Evolutionary conservation across 2,888 invertebrate genomes (phyloP), one percentile per base, ranked within the genome.

Genomic region (Crioceris asparagi): DNA sequence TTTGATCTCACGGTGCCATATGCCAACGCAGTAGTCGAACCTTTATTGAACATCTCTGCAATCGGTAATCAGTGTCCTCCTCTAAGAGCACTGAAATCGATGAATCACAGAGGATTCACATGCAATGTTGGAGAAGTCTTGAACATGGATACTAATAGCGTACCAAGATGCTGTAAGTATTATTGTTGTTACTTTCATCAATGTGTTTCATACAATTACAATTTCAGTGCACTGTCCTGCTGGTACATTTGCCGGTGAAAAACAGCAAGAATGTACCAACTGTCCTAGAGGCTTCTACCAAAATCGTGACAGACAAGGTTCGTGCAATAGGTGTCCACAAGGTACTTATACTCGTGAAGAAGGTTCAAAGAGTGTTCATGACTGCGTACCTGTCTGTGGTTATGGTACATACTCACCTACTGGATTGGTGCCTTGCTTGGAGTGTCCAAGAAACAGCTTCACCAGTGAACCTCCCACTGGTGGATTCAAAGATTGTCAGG

Each of bases 391-490:
- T 2, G 92, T 93, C 8, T 96, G 94, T 57, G 94, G 94, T 14
- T 92, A 83, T 57, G 96, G 96, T 40, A 94, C 93, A 15, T 94
- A 91, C 62, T 93, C 92, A 2, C 90, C 90, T 29, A 92, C 91
- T 11, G 93, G 93, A 30, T 70, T 94, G 50, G 90, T 90, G 3
- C 88, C 93, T 14, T 96, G 96, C 59, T 69, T 91, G 41, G 91
- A 93, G 61, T 96, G 96, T 65, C 88, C 93, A 2, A 75, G 88
- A 48, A 91, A 92, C 57, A 91, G 90, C 44, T 94, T 80, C 63
- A 86, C 86, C 1, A 77, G 79, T 1, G 83, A 85, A 61, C 91
- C 92, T 41, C 91, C 92, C 8, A 75, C 81, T 1, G 87, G 85
- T 36, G 92, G 92, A 16, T 92, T 84, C 62, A 91, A 88, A 60